Percentiles rank a stretch among this genome's conserved stretches.
These are phyloP conservation scores for Graptemys geographica DNA, from an alignment of 2,797 vertebrate species.

Conservation along the genomic window DNA sequence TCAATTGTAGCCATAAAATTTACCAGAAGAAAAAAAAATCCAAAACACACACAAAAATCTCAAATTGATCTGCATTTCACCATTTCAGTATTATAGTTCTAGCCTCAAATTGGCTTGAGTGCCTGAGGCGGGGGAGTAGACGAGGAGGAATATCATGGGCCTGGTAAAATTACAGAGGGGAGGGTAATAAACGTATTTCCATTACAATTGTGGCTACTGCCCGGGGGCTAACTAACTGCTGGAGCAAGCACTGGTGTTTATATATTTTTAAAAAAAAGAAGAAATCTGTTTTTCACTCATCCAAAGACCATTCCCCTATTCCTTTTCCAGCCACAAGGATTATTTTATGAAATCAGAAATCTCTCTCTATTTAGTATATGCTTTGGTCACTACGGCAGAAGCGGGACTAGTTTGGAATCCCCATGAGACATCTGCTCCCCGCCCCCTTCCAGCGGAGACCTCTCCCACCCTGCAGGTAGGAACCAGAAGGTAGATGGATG, in stretches of 20 bases:
- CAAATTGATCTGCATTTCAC: neutral
- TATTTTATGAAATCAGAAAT: neutral
- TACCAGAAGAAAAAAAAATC: no score
- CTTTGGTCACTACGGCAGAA: neutral
- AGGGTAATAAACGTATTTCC: neutral
- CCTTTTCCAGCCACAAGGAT: neutral
- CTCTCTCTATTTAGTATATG: neutral
- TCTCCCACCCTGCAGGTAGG: neutral
- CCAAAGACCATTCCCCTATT: neutral
- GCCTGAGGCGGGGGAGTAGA: neutral
- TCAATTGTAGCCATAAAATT: neutral
- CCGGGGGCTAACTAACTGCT: neutral
- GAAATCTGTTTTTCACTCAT: no score
- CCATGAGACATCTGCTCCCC: neutral
- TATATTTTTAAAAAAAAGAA: no score
- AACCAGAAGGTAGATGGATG: conserved; percentile 9
- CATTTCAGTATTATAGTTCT: neutral
- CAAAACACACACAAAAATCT: neutral
- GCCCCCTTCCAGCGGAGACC: neutral
- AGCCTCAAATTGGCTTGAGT: neutral
- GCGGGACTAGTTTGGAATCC: neutral
- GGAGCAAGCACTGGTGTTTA: neutral
- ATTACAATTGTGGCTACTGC: neutral
- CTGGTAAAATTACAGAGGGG: neutral
- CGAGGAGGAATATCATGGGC: neutral